Evolutionary conservation across 2,888 invertebrate species (phyloP).

Genomic region (Ctena decussata): DNA sequence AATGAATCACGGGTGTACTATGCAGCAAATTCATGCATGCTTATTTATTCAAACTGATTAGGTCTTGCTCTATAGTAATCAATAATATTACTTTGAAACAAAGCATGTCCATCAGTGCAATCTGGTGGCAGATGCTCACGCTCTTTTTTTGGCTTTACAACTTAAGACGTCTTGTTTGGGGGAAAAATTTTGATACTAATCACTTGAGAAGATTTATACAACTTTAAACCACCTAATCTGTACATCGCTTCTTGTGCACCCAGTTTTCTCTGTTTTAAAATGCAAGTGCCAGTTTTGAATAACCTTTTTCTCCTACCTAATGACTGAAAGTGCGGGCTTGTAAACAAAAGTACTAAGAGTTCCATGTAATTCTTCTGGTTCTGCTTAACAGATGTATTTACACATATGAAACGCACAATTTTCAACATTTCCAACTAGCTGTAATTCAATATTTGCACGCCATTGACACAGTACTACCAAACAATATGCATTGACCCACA

Average conservation of each 20-base stretch:
- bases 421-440: constrained; percentile 23
- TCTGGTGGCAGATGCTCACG: background rate
- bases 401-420: constrained; percentile 34
- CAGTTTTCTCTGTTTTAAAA: background rate
- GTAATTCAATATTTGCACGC: constrained; percentile 44
- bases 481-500: constrained; percentile 33
- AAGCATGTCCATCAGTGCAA: background rate
- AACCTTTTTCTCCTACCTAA: background rate
- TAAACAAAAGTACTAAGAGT: background rate
- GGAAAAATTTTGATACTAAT: constrained; percentile 21
- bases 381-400: constrained; percentile 32
- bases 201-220: constrained; percentile 17
- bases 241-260: constrained; percentile 5
- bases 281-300: background rate
- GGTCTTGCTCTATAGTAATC: background rate
- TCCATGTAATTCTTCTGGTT: constrained; percentile 25
- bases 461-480: constrained; percentile 13
- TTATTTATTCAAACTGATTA: background rate
- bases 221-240: constrained; percentile 20
- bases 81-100: background rate
- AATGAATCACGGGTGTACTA: background rate
- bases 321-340: background rate
- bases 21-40: background rate
- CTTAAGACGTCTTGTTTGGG: background rate
- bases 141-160: constrained; percentile 7